Base-by-base conservation (phyloP, 2,888 invertebrate genomes). In the Leucophora obtusa region DNA sequence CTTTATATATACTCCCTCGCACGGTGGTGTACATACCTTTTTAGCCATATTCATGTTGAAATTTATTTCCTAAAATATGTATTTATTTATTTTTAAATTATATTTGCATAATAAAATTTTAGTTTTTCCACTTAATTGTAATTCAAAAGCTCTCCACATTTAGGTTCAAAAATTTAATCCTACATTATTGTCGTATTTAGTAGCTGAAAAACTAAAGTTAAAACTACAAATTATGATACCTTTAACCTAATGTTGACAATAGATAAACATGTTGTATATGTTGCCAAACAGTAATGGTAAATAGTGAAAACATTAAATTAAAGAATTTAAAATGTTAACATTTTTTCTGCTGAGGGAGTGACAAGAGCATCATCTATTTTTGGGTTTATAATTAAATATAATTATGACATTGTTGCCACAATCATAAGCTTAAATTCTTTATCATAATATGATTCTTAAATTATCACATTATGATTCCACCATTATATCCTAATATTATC, bases 151-250 rank as follows among this genome's bases (percentile, higher is more conserved):
- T 28, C 28, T n/a, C 7, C n/a, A 47, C 43, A n/a, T 47, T 47
- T 47, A 47, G n/a, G 43, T 47, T 2, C 15, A 47, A 47, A 38
- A n/a, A 5, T n/a, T 47, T 47, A 47, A 47, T 47, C n/a, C 43
- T 47, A n/a, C 43, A 47, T 47, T 47, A 47, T 47, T 47, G 14
- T 47, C 43, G 43, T n/a, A n/a, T 47, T 47, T n/a, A 47, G 43
- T 47, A 47, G 43, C n/a, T 14, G 14, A 47, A 47, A 14, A 14
- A 47, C 14, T 47, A 47, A 47, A 47, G 15, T 47, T 47, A 47
- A 47, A 14, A n/a, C 43, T 47, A 47, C 43, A 47, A 47, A 47
- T 47, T 47, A 47, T 47, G 43, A 47, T 47, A 47, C 43, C 43
- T 47, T 47, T 47, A 38, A 38, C 38, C 38, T 38, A 38, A 38